These are phyloP conservation scores for Andrena camellia DNA, from an alignment of 2,888 invertebrate genomes.

Conservation along the genomic window DNA sequence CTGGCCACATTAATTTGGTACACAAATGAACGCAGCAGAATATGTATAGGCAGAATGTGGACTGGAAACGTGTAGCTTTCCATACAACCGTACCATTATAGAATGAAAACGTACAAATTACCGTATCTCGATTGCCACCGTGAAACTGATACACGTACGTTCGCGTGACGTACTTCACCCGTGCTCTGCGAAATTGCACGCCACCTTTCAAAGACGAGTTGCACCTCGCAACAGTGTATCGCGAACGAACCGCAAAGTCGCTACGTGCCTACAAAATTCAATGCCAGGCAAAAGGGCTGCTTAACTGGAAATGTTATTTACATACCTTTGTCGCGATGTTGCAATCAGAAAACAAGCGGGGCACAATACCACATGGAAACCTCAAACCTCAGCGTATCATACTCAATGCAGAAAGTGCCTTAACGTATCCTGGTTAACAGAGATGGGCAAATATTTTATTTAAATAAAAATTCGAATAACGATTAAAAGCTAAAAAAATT, in stretches of 20 bases:
- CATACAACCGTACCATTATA: background rate
- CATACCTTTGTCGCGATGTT: no score
- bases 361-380: no score
- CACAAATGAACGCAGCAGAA: no score
- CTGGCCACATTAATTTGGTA: no score
- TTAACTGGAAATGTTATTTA: conserved; percentile 3
- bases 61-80: no score
- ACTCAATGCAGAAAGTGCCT: no score
- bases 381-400: no score
- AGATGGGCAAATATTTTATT: no score
- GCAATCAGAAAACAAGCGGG: no score
- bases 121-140: conserved; percentile 33
- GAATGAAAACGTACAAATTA: conserved; percentile 34
- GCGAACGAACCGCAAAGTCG: background rate
- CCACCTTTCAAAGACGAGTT: background rate
- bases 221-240: background rate
- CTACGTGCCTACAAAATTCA: background rate
- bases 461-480: no score
- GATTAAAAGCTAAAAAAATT: no score
- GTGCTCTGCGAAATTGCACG: conserved; percentile 4
- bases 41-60: background rate
- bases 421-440: no score
- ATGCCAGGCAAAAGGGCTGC: background rate
- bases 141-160: conserved; percentile 14
- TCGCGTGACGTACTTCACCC: conserved; percentile 26